Evolutionary conservation across 64 coral and sea anemone genomes (phyloP), one percentile per base, ranked within the genome.

Genomic region (Catalaphyllia jardinei): DNA sequence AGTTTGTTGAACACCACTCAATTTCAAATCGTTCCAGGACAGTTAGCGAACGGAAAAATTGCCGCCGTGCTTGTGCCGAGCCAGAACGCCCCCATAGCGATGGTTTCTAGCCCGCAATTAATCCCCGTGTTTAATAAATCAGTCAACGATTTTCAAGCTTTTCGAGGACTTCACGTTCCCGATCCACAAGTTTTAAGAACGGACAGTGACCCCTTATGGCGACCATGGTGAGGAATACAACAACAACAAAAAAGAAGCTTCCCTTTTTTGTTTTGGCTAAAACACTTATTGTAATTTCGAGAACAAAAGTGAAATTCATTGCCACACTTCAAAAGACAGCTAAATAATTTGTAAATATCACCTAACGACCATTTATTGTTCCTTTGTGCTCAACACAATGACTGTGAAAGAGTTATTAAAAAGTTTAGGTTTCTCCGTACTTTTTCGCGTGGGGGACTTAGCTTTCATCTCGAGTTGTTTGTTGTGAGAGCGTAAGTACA

Each of bases 1-100:
- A 30, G 46, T 54, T 6, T 93, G 10, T 31, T 89, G 0, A 74
- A 87, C 67, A 80, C 89, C 5, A 92, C 86, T 11, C 94, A 92
- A 24, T 95, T 88, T 88, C 94, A 92, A 60, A 92, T 95, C 28
- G 72, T 95, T 59, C 94, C 94, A 0, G 94, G 90, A 24, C 91
- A 92, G 61, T 71, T 96, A 65, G 80, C 91, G 1, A 89, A 93
- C 29, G 94, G 94, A 46, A 96, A 93, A 93, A 92, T 96, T 50
- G 94, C 94, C 8, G 91, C 94, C 17, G 80, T 96, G 8, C 90
- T 95, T 9, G 78, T 95, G 0, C 89, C 89, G 7, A 95, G 86
- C 59, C 89, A 88, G 84, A 92, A 76, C 60, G 51, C 59, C 22
- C 89, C 76, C 8, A 71, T 86, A 46, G 77, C 88, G 7, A 80